These are phyloP conservation scores for Peromyscus californicus DNA, from an alignment of 2,113 vertebrate genomes.

Conservation along the genomic window DNA sequence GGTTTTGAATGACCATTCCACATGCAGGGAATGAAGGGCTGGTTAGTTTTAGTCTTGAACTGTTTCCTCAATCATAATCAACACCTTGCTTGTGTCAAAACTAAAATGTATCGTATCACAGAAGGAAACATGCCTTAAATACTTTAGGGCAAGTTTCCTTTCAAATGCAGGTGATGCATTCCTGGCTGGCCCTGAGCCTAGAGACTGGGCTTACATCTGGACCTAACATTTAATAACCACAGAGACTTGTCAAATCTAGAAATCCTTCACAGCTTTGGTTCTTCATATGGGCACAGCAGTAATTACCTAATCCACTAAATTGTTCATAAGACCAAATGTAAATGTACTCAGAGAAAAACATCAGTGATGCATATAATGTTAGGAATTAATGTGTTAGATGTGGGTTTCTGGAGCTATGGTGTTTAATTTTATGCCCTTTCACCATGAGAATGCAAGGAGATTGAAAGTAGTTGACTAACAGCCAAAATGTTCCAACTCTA, in stretches of 20 bases:
- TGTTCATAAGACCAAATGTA: neutral
- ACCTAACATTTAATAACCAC: neutral
- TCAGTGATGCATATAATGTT: neutral
- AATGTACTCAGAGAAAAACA: constrained; percentile 4
- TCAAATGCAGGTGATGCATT: neutral
- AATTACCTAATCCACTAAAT: neutral
- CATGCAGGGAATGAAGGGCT: neutral
- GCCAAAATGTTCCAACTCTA: constrained; percentile 5
- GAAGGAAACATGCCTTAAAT: constrained; percentile 44
- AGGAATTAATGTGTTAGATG: neutral
- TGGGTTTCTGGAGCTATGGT: neutral
- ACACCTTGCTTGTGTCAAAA: neutral
- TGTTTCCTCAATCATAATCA: constrained; percentile 23
- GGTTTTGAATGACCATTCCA: constrained; percentile 11
- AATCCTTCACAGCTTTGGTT: constrained; percentile 17
- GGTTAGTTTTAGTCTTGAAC: constrained; percentile 3
- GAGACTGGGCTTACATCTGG: neutral
- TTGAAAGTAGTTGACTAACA: neutral
- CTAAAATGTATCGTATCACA: neutral
- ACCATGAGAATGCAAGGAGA: neutral
- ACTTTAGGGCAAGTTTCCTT: constrained; percentile 40
- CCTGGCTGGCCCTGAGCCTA: neutral
- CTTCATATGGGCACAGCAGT: neutral
- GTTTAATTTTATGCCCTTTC: neutral
- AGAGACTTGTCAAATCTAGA: neutral